A percentile compares a stretch with the other conserved stretches of the same genome.
These are phyloP conservation scores for Hippoglossus stenolepis DNA, from an alignment of 2,113 vertebrate genomes.

Conservation along the genomic window DNA sequence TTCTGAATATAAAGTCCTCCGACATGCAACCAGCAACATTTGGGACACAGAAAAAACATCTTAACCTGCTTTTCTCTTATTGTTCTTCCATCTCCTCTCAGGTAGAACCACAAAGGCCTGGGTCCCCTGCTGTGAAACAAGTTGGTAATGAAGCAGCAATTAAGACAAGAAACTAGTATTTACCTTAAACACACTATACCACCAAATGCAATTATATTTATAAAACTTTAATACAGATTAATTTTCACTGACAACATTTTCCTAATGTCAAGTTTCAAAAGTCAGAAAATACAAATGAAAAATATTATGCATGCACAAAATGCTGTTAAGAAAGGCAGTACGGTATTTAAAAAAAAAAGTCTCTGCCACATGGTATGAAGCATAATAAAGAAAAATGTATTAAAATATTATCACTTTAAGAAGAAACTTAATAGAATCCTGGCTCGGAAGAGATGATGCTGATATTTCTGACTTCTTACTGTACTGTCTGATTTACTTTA, in stretches of 20 bases:
- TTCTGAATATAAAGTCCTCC: neutral
- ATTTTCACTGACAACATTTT: slow-evolving; percentile 1
- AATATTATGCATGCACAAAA: slow-evolving; percentile 21
- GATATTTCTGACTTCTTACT: neutral
- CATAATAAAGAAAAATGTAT: slow-evolving; percentile 3
- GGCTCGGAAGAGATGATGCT: too few relatives aligned
- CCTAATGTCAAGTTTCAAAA: slow-evolving; percentile 15
- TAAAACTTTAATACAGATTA: slow-evolving; percentile 34
- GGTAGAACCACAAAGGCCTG: neutral
- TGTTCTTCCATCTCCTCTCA: neutral
- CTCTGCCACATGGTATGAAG: slow-evolving; percentile 10
- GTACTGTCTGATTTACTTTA: neutral
- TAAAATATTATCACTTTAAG: neutral
- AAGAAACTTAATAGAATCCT: neutral
- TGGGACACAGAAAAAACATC: neutral
- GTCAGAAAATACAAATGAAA: slow-evolving; percentile 14
- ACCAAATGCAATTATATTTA: neutral
- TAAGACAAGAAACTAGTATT: neutral
- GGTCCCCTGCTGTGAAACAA: too few relatives aligned
- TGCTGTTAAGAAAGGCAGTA: slow-evolving; percentile 37
- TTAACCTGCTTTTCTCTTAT: neutral
- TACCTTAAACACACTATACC: neutral
- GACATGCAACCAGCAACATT: neutral
- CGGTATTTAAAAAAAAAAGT: slow-evolving; percentile 21
- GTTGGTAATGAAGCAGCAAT: too few relatives aligned